Evolutionary conservation across 2,797 vertebrate genomes (phyloP).

Genomic region (Ctenopoma kingsleyae): DNA sequence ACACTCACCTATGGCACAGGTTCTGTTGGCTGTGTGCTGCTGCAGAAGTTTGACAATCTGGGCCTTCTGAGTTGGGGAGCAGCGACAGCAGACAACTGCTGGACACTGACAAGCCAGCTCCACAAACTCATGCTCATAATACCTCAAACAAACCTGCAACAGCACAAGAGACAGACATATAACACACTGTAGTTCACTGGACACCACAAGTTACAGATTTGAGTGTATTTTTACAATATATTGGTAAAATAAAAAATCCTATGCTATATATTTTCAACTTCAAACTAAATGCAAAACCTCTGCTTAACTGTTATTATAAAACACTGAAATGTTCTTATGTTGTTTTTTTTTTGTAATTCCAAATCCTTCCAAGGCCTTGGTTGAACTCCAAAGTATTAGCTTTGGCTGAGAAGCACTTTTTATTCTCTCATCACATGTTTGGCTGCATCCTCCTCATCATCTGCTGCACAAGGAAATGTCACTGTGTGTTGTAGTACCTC

Average conservation of each 20-base stretch:
- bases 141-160: slow-evolving; percentile 91
- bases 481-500: slow-evolving; percentile 85
- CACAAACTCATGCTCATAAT: slow-evolving; percentile 97
- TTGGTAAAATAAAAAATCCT: not conserved
- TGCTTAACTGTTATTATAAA: not conserved
- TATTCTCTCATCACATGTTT: slow-evolving; percentile 31
- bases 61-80: slow-evolving; percentile 97
- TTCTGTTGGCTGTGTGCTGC: slow-evolving; percentile 92
- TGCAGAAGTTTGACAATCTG: slow-evolving; percentile 92
- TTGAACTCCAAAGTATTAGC: slow-evolving; percentile 31
- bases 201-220: not conserved
- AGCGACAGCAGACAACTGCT: slow-evolving; percentile 96
- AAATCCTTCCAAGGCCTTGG: slow-evolving; percentile 7
- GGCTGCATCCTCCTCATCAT: slow-evolving; percentile 54
- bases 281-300: not conserved
- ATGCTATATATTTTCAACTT: not conserved
- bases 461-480: slow-evolving; percentile 35
- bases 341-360: not conserved
- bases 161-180: not conserved
- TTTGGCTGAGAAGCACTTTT: slow-evolving; percentile 33
- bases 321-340: not conserved
- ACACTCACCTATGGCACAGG: slow-evolving; percentile 92
- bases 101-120: slow-evolving; percentile 97
- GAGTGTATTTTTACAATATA: not conserved
- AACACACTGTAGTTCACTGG: not conserved